These are phyloP conservation scores for Paracentrotus lividus DNA, from an alignment of 53 echinoderm and acorn worm genomes.

Conservation along the genomic window DNA sequence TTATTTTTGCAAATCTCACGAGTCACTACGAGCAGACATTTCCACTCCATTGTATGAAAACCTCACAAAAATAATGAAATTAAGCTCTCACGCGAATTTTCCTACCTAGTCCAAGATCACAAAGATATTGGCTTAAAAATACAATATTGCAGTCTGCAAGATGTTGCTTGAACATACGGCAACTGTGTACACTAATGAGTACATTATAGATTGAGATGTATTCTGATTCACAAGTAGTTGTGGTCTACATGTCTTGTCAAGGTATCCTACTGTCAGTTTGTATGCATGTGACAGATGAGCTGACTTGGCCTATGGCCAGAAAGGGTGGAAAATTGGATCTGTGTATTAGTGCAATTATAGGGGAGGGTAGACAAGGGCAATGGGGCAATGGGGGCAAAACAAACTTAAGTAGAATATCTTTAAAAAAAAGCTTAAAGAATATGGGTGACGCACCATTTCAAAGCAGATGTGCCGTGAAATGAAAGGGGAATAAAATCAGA, in stretches of 20 bases:
- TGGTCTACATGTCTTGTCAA: slow-evolving; percentile 12
- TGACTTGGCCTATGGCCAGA: slow-evolving; percentile 62
- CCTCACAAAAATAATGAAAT: too few species aligned
- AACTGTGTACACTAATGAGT: not conserved
- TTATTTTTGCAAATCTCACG: too few species aligned
- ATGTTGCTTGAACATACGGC: not conserved
- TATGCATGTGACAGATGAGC: slow-evolving; percentile 54
- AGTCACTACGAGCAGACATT: too few species aligned
- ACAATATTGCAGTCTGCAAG: not conserved
- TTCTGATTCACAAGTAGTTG: slow-evolving; percentile 49
- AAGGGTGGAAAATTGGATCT: slow-evolving; percentile 64
- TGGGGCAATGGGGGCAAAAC: slow-evolving; percentile 45
- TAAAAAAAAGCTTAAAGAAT: not conserved
- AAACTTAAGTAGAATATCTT: not conserved
- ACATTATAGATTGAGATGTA: not conserved
- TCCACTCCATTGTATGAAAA: too few species aligned
- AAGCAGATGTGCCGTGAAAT: not conserved
- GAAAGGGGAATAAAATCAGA: too few species aligned
- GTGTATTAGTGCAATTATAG: slow-evolving; percentile 65
- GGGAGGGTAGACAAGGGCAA: slow-evolving; percentile 51
- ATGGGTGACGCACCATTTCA: not conserved
- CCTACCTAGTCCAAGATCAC: too few species aligned
- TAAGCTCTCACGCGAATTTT: too few species aligned
- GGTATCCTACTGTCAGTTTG: not conserved
- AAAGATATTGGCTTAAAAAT: too few species aligned